Base-by-base conservation (phyloP, 2,113 vertebrate species). In the Marmota flaviventris region DNA sequence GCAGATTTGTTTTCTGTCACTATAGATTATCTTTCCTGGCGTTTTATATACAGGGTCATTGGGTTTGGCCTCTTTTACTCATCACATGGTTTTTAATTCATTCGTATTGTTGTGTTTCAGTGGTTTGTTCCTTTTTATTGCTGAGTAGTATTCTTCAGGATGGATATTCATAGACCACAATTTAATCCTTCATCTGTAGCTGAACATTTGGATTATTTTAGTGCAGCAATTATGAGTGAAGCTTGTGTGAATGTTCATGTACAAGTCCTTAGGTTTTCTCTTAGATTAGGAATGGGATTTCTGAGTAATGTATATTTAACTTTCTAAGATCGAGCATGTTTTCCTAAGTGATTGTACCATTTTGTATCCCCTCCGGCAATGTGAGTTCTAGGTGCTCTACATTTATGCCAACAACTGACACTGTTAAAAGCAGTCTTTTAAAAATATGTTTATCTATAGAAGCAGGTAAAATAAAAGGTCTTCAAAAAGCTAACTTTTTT, bases 1-100 rank as follows among this genome's bases (percentile, higher is more conserved):
- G n/a, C 25, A 58, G 42, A 82, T 86, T 82, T 83, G 45, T 37
- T 94, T 92, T 92, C 58, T 88, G 48, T 87, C 65, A 93, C 16
- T 76, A 34, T 7, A 76, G 24, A 89, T 79, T 76, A 14, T 42
- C 58, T 89, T 85, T 88, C 76, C 82, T 88, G 37, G 22, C 39
- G 72, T 85, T 95, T 85, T 69, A 16, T 75, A 56, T 84, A 70
- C 78, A 61, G n/a, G 73, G 29, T 61, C 8, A 22, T 61, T 37
- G 20, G n/a, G 58, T 56, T 85, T 89, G 37, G 12, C 51, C 92
- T 86, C 34, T 87, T 95, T 73, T 12, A 72, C 20, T 77, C 42
- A 85, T 22, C 16, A n/a, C 75, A 34, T 24, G 53, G 16, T 48
- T 87, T 96, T 75, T 58, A 91, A 86, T 63, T 78, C 25, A 69